Conservation (phyloP, 2,888 invertebrate genomes). For the Nomada goodeniana region DNA sequence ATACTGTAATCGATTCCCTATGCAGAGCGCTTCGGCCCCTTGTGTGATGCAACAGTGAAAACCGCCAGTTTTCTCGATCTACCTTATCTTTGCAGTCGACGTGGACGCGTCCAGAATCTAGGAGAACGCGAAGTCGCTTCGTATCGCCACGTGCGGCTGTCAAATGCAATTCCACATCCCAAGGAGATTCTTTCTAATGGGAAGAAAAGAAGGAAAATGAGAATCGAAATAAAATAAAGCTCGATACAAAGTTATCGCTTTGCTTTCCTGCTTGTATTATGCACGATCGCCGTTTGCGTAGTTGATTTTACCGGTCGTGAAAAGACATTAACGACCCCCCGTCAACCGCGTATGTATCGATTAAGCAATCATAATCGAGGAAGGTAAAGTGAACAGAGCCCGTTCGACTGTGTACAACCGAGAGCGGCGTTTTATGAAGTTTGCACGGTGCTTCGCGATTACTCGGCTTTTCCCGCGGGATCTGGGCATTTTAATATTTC, state of each 20-base stretch:
- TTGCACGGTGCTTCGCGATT: conserved; percentile 14
- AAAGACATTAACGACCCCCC: neutral
- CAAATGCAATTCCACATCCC: conserved; percentile 96
- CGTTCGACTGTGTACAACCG: conserved; percentile 15
- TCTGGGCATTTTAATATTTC: neutral
- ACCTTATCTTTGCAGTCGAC: conserved; percentile 98
- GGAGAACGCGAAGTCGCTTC: conserved; percentile 90
- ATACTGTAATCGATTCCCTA: neutral
- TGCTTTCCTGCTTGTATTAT: neutral
- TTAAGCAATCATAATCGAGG: conserved; percentile 44
- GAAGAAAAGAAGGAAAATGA: conserved; percentile 76
- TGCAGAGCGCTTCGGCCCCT: neutral
- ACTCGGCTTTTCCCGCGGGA: conserved; percentile 5
- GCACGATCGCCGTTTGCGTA: neutral
- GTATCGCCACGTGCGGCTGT: conserved; percentile 95
- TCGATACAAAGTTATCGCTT: neutral
- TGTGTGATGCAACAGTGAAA: neutral
- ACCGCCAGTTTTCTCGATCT: conserved; percentile 73
- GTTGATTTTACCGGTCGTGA: neutral
- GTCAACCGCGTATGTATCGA: conserved; percentile 25
- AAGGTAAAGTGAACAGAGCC: conserved; percentile 2
- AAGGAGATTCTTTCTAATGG: conserved; percentile 95
- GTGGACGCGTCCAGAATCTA: conserved; percentile 97
- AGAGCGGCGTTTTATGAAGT: conserved; percentile 7
- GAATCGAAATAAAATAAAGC: neutral